Conservation (phyloP, 2,113 vertebrate species). For the Phyllopteryx taeniolatus region DNA sequence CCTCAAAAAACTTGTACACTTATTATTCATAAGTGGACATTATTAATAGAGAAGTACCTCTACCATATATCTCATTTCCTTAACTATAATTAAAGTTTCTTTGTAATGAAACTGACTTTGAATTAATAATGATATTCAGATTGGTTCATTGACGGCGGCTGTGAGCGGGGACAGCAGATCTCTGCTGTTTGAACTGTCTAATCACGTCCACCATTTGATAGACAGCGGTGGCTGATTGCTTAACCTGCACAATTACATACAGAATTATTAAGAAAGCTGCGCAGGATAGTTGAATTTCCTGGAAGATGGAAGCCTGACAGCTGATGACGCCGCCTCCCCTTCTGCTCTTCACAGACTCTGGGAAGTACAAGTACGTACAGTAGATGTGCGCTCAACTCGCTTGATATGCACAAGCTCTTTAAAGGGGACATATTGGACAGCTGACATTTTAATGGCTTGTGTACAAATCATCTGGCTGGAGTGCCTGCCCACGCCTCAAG, state of each 20-base stretch:
- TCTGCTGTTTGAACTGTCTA: constrained; percentile 44
- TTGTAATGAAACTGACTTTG: constrained; percentile 36
- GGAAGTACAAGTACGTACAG: neutral
- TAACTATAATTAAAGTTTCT: constrained; percentile 32
- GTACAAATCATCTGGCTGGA: too few relatives aligned
- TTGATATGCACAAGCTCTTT: neutral
- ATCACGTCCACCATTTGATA: constrained; percentile 43
- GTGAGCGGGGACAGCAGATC: constrained; percentile 28
- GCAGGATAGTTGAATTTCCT: neutral
- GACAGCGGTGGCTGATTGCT: neutral
- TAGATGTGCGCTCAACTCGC: neutral
- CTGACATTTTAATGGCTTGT: too few relatives aligned
- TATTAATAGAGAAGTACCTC: constrained; percentile 3
- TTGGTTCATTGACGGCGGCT: constrained; percentile 45
- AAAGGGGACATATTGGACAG: too few relatives aligned
- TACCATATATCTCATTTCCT: constrained; percentile 31
- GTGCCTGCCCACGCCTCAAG: too few relatives aligned
- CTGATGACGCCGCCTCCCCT: neutral
- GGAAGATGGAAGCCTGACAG: neutral
- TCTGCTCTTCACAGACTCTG: neutral
- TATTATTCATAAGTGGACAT: constrained; percentile 5
- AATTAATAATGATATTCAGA: constrained; percentile 64
- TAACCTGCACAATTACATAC: neutral
- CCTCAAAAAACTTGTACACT: neutral
- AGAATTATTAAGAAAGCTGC: neutral